These are phyloP conservation scores for Brachyptera putata DNA, from an alignment of 2,888 invertebrate genomes.

Conservation along the genomic window DNA sequence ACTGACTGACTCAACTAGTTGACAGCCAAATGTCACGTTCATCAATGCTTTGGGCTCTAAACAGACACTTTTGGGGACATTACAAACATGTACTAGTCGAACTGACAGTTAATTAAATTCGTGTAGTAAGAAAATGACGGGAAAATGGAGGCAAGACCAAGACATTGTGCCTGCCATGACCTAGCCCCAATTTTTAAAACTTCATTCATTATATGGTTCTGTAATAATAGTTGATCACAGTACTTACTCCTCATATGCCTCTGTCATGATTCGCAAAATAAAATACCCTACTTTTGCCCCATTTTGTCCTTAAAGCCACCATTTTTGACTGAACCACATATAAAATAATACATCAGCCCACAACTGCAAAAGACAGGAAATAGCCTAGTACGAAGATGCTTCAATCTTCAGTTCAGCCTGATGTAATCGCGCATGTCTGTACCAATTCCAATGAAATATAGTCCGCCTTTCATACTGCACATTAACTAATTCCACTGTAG, in stretches of 20 bases:
- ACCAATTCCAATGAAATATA: constrained; percentile 30
- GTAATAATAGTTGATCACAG: constrained; percentile 38
- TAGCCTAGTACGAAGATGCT: constrained; percentile 33
- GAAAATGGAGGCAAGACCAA: constrained; percentile 33
- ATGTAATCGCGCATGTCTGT: constrained; percentile 32
- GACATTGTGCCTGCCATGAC: constrained; percentile 32
- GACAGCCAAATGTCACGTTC: constrained; percentile 1
- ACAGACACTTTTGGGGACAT: no score
- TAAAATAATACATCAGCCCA: constrained; percentile 34
- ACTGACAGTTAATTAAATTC: not conserved
- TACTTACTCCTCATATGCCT: constrained; percentile 86
- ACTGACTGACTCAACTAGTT: no score
- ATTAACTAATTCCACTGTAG: not conserved
- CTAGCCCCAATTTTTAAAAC: constrained; percentile 35
- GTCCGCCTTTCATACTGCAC: constrained; percentile 23
- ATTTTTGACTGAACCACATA: constrained; percentile 66
- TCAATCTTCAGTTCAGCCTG: constrained; percentile 30
- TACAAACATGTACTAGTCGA: not conserved
- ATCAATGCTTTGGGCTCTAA: no score
- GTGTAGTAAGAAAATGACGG: constrained; percentile 30
- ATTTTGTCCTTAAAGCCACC: constrained; percentile 77
- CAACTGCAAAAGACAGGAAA: constrained; percentile 35
- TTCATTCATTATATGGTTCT: constrained; percentile 26
- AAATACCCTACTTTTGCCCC: constrained; percentile 79
- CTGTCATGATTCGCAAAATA: constrained; percentile 85